Conservation (phyloP, 2,888 invertebrate genomes). For the Leptinotarsa haldemani region DNA sequence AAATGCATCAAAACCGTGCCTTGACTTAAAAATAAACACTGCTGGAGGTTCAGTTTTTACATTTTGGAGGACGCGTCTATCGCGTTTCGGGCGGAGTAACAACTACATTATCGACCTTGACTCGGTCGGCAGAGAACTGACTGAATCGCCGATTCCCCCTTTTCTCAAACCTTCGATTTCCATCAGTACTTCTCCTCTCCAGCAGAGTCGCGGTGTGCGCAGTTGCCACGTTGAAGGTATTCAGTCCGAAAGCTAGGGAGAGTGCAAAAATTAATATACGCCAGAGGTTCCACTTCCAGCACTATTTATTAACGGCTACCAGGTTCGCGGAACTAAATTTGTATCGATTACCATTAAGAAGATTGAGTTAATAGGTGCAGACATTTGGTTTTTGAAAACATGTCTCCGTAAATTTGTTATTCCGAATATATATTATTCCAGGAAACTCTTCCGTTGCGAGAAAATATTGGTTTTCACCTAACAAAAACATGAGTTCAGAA, state of each 20-base stretch:
- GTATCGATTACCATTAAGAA: too few species aligned
- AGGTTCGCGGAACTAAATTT: too few species aligned
- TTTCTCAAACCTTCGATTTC: conserved; percentile 44
- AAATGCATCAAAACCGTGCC: conserved; percentile 31
- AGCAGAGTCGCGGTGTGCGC: conserved; percentile 34
- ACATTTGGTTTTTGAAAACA: too few species aligned
- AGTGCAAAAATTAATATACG: not conserved
- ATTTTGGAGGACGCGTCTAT: conserved; percentile 35
- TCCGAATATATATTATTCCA: too few species aligned
- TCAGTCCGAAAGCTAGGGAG: not conserved
- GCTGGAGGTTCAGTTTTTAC: conserved; percentile 30
- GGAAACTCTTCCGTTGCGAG: too few species aligned
- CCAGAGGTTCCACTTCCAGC: too few species aligned
- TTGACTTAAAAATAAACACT: conserved; percentile 33
- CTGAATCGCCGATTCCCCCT: conserved; percentile 35
- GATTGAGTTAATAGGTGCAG: too few species aligned
- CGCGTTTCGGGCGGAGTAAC: conserved; percentile 31
- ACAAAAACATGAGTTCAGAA: too few species aligned
- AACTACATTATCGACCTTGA: conserved; percentile 36
- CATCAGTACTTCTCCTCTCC: conserved; percentile 33
- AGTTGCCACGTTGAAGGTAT: conserved; percentile 30
- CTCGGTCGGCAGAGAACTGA: conserved; percentile 38
- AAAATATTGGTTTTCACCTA: too few species aligned
- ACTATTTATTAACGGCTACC: too few species aligned
- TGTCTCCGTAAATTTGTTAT: too few species aligned